Percentiles rank a stretch among this genome's conserved stretches.
These are phyloP conservation scores for Mimas tiliae DNA, from an alignment of 2,888 invertebrate genomes.

Conservation along the genomic window DNA sequence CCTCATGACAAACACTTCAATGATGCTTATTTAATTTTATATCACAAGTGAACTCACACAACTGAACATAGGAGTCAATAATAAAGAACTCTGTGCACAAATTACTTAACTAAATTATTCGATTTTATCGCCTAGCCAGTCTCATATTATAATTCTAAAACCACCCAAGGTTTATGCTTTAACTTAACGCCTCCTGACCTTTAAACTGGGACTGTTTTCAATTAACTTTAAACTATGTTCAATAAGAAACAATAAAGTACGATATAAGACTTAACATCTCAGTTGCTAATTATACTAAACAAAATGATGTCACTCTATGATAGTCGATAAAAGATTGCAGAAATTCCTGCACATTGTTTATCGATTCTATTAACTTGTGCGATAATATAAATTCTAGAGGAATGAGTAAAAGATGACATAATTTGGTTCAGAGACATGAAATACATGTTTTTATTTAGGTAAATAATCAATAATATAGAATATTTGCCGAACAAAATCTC, in stretches of 20 bases:
- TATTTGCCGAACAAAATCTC: too few species aligned
- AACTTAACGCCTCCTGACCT: not conserved
- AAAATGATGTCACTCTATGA: slow-evolving; percentile 1
- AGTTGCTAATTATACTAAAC: slow-evolving; percentile 2
- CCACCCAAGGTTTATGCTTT: not conserved
- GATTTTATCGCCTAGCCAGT: too few species aligned
- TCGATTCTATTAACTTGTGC: slow-evolving; percentile 2
- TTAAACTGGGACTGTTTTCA: not conserved
- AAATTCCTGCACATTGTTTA: slow-evolving; percentile 5
- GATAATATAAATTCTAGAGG: not conserved
- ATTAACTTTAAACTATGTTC: not conserved
- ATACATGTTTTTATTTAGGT: too few species aligned
- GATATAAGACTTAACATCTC: not conserved
- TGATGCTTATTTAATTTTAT: too few species aligned
- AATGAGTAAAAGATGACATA: not conserved
- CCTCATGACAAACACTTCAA: too few species aligned
- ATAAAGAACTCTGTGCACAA: too few species aligned
- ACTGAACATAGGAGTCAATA: too few species aligned
- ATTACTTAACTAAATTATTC: too few species aligned
- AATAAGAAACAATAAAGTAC: not conserved
- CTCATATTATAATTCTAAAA: not conserved
- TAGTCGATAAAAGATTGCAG: not conserved
- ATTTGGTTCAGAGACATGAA: not conserved
- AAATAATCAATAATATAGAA: too few species aligned
- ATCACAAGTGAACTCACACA: too few species aligned